Evolutionary conservation across 30 jellyfish, hydroid and myxozoan genomes (phyloP).

Genomic region (Clytia hemisphaerica): DNA sequence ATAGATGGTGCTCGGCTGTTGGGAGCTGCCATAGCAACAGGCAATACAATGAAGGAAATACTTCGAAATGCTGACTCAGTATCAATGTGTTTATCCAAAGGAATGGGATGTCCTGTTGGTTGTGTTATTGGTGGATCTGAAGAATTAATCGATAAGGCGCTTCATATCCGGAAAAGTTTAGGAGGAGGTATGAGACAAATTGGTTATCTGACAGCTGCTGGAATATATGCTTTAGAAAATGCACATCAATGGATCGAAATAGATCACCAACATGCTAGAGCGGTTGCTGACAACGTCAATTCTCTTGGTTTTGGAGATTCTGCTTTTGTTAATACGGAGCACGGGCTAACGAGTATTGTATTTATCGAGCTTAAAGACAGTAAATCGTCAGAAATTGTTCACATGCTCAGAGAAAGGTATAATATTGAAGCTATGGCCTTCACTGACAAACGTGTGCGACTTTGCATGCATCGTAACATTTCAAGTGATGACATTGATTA

Average conservation of each 20-base stretch:
- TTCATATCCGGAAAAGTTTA: conserved; percentile 9
- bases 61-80: conserved; percentile 18
- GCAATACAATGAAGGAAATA: background rate
- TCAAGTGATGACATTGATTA: too few species aligned
- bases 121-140: conserved; percentile 25
- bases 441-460: too few species aligned
- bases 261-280: conserved; percentile 19
- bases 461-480: too few species aligned
- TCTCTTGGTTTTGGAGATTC: background rate
- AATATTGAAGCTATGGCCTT: too few species aligned
- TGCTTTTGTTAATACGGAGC: background rate
- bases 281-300: conserved; percentile 13
- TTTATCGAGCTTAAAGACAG: too few species aligned
- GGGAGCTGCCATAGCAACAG: conserved; percentile 23
- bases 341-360: conserved; percentile 8
- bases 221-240: conserved; percentile 20
- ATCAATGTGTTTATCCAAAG: conserved; percentile 31
- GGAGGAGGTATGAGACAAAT: conserved; percentile 28
- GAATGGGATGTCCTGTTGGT: conserved; percentile 39
- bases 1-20: conserved; percentile 27
- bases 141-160: conserved; percentile 16
- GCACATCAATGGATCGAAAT: background rate
- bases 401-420: too few species aligned
- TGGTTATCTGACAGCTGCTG: conserved; percentile 38
- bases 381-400: too few species aligned